Conservation (phyloP, 2,888 invertebrate genomes). For the Synergus japonicus region DNA sequence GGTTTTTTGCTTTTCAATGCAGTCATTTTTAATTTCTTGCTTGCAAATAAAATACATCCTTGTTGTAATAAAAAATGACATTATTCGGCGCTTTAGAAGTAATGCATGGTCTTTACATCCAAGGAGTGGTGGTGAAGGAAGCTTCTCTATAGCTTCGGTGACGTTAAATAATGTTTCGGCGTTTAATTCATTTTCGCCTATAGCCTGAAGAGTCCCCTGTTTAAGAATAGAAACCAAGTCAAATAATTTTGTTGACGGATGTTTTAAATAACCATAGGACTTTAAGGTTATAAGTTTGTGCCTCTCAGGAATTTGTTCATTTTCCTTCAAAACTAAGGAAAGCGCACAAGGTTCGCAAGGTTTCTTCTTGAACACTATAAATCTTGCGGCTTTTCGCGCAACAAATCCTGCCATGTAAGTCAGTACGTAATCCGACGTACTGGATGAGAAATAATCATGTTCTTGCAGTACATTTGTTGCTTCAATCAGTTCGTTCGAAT, state of each 20-base stretch:
- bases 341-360: not conserved
- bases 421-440: slow-evolving; percentile 38
- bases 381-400: slow-evolving; percentile 31
- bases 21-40: not conserved
- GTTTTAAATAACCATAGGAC: not conserved
- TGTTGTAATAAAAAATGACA: not conserved
- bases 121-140: not conserved
- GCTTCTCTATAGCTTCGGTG: not conserved
- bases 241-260: not conserved
- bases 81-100: not conserved
- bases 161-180: not conserved
- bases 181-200: not conserved
- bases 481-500: not conserved
- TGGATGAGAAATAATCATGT: slow-evolving; percentile 40
- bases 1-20: not conserved
- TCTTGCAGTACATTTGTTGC: slow-evolving; percentile 22
- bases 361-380: slow-evolving; percentile 8
- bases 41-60: slow-evolving; percentile 12
- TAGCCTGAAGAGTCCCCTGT: not conserved
- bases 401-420: slow-evolving; percentile 45
- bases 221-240: not conserved
- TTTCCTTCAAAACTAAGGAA: not conserved
- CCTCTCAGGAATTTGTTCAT: not conserved
- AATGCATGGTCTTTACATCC: not conserved
- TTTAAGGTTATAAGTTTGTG: not conserved